These are phyloP conservation scores for Spatula versicolor DNA, from an alignment of 2,797 vertebrate species.

Conservation along the genomic window DNA sequence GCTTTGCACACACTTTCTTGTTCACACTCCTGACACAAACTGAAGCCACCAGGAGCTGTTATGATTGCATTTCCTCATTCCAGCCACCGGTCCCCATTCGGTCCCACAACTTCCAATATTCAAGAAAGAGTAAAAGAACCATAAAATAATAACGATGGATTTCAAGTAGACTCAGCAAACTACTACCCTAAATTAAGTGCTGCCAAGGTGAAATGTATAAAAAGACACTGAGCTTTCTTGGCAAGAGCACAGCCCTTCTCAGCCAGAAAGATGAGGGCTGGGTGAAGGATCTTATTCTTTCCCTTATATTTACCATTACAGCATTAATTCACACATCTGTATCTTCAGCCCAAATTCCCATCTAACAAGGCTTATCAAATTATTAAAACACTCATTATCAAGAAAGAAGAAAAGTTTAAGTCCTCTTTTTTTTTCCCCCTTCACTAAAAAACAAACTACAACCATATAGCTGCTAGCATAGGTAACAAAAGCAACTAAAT, in stretches of 20 bases:
- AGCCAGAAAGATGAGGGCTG: accelerated
- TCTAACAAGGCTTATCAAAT: neutral
- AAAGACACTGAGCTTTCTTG: neutral
- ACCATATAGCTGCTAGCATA: neutral
- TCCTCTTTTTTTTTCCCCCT: neutral
- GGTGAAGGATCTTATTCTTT: neutral
- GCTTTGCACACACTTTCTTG: accelerated
- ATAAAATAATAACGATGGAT: accelerated
- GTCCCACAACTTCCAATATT: neutral
- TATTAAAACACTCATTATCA: accelerated
- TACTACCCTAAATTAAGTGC: neutral
- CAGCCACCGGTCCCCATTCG: accelerated
- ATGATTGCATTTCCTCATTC: accelerated
- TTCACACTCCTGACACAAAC: accelerated
- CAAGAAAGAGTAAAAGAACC: neutral
- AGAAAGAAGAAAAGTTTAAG: neutral
- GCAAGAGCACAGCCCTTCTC: neutral
- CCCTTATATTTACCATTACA: neutral
- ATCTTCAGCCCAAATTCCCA: neutral
- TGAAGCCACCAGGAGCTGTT: neutral
- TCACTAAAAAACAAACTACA: neutral
- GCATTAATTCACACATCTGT: accelerated
- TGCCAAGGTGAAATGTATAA: accelerated
- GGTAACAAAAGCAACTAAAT: neutral
- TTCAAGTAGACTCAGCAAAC: neutral